These are phyloP conservation scores for Formica selysi DNA, from an alignment of 1,140 invertebrate species.

Conservation along the genomic window DNA sequence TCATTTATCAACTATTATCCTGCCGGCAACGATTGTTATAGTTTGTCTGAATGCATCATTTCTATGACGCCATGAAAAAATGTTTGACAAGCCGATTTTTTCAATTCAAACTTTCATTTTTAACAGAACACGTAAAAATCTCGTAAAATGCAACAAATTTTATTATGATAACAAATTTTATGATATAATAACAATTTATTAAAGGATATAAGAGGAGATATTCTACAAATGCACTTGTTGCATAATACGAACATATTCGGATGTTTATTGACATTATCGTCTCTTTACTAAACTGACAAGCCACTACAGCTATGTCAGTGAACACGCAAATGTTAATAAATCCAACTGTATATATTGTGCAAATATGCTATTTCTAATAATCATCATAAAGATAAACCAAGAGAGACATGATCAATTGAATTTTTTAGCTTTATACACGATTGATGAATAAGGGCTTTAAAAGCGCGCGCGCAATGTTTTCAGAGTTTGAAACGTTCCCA, in stretches of 20 bases:
- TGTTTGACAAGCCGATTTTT: background rate
- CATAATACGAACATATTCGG: background rate
- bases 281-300: background rate
- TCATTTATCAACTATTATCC: conserved; percentile 52
- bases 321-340: background rate
- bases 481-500: conserved; percentile 73
- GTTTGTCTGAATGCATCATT: background rate
- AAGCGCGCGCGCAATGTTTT: background rate
- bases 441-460: conserved; percentile 1
- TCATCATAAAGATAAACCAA: background rate
- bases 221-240: background rate
- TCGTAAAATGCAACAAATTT: background rate
- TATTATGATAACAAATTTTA: background rate
- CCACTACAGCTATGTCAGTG: background rate
- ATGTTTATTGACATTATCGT: background rate
- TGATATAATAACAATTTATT: background rate
- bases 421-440: background rate
- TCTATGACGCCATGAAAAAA: background rate
- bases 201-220: background rate
- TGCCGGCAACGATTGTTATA: background rate
- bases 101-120: background rate
- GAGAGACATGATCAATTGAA: background rate
- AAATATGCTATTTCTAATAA: background rate
- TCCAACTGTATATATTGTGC: background rate
- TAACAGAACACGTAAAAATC: background rate